Evolutionary conservation across 2,888 invertebrate genomes (phyloP), one percentile per base, ranked within the genome.

Genomic region (Drosophila seclusa): DNA sequence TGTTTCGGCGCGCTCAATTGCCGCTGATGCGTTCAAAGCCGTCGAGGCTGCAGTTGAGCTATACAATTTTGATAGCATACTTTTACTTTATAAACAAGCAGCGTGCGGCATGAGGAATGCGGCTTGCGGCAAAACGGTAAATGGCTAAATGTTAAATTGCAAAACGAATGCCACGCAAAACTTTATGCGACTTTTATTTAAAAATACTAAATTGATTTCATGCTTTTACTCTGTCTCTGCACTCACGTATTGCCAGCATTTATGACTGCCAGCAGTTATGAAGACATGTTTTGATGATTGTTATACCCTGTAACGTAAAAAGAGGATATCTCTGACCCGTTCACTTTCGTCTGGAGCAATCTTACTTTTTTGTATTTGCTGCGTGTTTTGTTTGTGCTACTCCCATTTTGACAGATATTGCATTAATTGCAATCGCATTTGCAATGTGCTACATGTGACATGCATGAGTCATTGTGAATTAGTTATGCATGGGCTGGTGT

Each of bases 1-100:
- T 71, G 64, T 78, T 79, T 64, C 66, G 58, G 42, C 71, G 70
- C 65, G 73, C 74, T 73, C 71, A 72, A 79, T 83, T 81, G 81
- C 74, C 66, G 78, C 54, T 80, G 86, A 84, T 83, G 87, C 78
- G 83, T 78, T 75, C 69, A 76, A 76, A 78, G 73, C 68, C 60
- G 70, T 73, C 73, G 65, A 68, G 61, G 48, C 54, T 58, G 54
- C 50, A 54, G 50, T 16, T 10, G 58, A 70, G 80, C 68, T 55
- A 71, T 79, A 81, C 87, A 81, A 82, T 73, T 82, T 88, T 71
- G 79, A 86, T 86, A 70, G 82, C 87, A 83, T 88, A 88, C 87
- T 88, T 85, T 86, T 76, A 78, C 65, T 83, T 76, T 71, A 80
- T 85, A 85, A 87, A 80, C 86, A 85, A 76, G 68, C 73, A 40